Conservation (phyloP, 2,888 invertebrate genomes). For the Cepaea hortensis region DNA sequence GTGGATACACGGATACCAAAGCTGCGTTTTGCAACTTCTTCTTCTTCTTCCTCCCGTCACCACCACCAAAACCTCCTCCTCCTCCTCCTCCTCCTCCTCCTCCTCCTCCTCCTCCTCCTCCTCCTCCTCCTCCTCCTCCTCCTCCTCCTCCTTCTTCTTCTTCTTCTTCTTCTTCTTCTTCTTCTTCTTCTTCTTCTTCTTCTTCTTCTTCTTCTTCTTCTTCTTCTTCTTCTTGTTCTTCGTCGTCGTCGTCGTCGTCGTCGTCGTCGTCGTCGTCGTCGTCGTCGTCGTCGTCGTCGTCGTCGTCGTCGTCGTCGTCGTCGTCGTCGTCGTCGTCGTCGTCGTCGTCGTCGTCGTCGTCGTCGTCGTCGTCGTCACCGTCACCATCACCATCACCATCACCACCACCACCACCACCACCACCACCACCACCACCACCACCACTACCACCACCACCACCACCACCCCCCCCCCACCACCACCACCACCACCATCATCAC, state of each 20-base stretch:
- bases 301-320: neutral
- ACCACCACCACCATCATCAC: neutral
- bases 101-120: neutral
- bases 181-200: neutral
- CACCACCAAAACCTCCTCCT: neutral
- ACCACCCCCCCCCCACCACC: too few relatives aligned
- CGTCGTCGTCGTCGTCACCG: neutral
- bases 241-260: too few relatives aligned
- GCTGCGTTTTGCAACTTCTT: too few relatives aligned
- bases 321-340: slow-evolving; percentile 1
- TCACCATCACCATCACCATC: neutral
- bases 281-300: too few relatives aligned
- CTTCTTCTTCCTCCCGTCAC: too few relatives aligned
- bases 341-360: neutral
- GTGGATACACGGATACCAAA: too few relatives aligned
- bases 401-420: neutral
- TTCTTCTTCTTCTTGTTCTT: neutral
- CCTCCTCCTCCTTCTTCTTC: neutral
- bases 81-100: too few relatives aligned
- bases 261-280: too few relatives aligned
- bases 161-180: neutral
- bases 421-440: neutral
- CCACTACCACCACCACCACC: neutral
- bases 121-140: neutral
- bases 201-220: neutral